These are phyloP conservation scores for Hozukius guyotensis DNA, from an alignment of 2,797 vertebrate species.

Conservation along the genomic window DNA sequence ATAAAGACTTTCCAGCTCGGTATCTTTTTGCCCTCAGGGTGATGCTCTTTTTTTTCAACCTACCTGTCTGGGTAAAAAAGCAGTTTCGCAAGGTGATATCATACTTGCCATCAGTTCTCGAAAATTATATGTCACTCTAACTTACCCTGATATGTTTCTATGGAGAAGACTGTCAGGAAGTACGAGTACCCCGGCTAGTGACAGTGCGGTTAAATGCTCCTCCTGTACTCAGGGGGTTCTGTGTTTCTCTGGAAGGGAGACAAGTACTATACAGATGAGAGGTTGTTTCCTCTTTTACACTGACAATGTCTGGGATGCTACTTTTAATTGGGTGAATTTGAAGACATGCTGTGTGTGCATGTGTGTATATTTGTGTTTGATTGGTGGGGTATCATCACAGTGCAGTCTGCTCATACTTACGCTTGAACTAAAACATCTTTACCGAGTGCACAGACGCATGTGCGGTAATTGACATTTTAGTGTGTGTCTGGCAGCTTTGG, in stretches of 20 bases:
- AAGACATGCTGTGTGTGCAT: not conserved
- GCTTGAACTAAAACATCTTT: constrained; percentile 26
- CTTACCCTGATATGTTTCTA: constrained; percentile 64
- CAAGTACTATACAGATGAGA: constrained; percentile 24
- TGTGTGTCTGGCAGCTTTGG: constrained; percentile 31
- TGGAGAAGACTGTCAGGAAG: constrained; percentile 55
- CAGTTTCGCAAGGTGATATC: constrained; percentile 75
- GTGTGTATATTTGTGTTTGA: constrained; percentile 15
- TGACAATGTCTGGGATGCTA: constrained; percentile 14
- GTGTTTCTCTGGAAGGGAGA: constrained; percentile 37
- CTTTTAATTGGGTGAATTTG: constrained; percentile 48
- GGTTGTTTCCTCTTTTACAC: constrained; percentile 18
- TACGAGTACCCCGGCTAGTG: constrained; percentile 33
- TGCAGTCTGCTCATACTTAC: not conserved
- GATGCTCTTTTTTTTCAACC: constrained; percentile 54
- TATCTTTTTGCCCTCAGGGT: constrained; percentile 73
- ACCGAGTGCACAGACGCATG: not conserved
- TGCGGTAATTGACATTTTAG: constrained; percentile 37
- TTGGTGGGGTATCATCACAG: not conserved
- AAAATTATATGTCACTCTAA: constrained; percentile 80
- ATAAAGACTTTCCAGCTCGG: constrained; percentile 73
- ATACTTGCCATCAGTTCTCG: constrained; percentile 73
- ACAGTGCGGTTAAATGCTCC: constrained; percentile 55
- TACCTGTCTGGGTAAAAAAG: constrained; percentile 71
- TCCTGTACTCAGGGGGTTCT: constrained; percentile 30